Evolutionary conservation across 2,888 invertebrate genomes (phyloP).

Genomic region (Drosophila villosipedis): DNA sequence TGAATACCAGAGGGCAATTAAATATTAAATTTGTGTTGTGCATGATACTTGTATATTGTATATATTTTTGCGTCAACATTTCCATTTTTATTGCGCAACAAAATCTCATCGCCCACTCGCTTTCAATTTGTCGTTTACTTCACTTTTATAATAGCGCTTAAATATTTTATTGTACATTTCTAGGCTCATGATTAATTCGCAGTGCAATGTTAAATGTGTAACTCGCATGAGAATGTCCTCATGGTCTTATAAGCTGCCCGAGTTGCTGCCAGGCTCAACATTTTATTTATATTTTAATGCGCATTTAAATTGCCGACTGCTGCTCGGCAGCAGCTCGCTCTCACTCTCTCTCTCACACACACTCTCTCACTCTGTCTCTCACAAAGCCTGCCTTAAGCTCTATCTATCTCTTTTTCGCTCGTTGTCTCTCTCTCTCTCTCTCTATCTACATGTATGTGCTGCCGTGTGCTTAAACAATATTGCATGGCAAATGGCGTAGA

Average conservation of each 20-base stretch:
- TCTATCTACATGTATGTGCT: conserved; percentile 2
- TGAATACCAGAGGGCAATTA: background rate
- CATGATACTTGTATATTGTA: background rate
- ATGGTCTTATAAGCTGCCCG: background rate
- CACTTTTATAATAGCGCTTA: conserved; percentile 38
- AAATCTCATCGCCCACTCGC: conserved; percentile 9
- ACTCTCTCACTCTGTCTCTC: background rate
- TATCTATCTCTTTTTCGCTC: background rate
- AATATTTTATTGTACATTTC: conserved; percentile 61
- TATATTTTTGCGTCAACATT: background rate
- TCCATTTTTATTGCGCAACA: conserved; percentile 2
- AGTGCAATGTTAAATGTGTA: conserved; percentile 44
- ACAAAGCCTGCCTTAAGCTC: background rate
- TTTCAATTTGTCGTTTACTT: conserved; percentile 11
- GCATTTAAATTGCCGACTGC: conserved; percentile 57
- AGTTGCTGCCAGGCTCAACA: conserved; percentile 41
- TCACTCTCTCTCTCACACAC: background rate
- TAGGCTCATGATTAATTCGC: conserved; percentile 63
- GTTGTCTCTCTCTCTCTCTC: background rate
- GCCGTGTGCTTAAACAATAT: conserved; percentile 62
- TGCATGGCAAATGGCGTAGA: conserved; percentile 71
- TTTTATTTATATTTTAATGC: conserved; percentile 66
- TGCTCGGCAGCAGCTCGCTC: conserved; percentile 8
- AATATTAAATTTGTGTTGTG: background rate
- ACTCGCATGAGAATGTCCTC: conserved; percentile 10